Evolutionary conservation across 2,113 vertebrate species (phyloP), one percentile per base, ranked within the genome.

Genomic region (Centrocercus urophasianus): DNA sequence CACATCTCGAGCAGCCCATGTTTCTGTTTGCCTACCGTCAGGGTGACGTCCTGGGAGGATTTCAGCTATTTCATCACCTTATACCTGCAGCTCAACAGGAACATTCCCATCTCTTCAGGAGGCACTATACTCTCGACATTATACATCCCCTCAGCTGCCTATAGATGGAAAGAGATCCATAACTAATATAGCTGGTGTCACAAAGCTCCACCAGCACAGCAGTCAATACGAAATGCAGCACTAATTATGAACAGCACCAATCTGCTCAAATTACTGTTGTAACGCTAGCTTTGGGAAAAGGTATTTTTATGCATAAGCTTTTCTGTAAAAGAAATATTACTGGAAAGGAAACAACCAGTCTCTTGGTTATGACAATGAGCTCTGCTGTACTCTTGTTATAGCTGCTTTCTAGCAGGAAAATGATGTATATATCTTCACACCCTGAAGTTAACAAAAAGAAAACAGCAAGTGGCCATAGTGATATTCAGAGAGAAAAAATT

Each of bases 271-370:
- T 89, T 89, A 88, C 82, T 40, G 79, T 32, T 17, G 63, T 86
- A 96, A 88, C 86, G 66, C 27, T 86, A 91, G 94, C 57, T 95
- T 82, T 91, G 93, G 95, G 87, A 86, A 94, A 91, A 93, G 79
- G 52, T 69, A 90, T 87, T 96, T 93, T 83, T 92, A 83, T 78
- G 88, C 89, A 61, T 54, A 88, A 95, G 93, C 61, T 92, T 91
- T 93, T 89, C 82, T 92, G 81, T 66, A 71, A 70, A 92, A 84
- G 77, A 81, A 64, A n/a, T 77, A 89, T 89, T 87, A 77, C 82
- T 89, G 89, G 24, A 72, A 94, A 57, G 57, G 64, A 92, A 93
- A 66, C 59, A 92, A n/a, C 50, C 19, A 83, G 38, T 25, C 42
- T 93, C 92, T 85, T 66, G 36, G 57, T 91, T 89, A 59, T 45